Evolutionary conservation across 2,113 vertebrate genomes (phyloP), one percentile per base, ranked within the genome.

Genomic region (Ceyx melanurus): DNA sequence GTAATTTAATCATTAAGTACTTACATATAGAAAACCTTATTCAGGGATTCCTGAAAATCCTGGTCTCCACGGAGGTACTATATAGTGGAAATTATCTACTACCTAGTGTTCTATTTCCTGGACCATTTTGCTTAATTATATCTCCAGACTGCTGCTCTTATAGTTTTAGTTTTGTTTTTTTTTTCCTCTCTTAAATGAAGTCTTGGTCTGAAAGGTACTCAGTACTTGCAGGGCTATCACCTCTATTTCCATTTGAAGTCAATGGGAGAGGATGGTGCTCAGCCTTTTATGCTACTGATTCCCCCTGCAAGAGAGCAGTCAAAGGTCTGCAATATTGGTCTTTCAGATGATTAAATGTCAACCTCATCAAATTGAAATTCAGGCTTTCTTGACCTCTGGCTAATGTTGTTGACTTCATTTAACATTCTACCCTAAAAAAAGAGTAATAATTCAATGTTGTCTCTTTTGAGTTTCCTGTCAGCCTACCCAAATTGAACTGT

Each of bases 211-310:
- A 75, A 90, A 82, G 19, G 22, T 88, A 23, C 31, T 79, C 50
- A 45, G 23, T 45, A 82, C 6, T 79, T 78, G 43, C 84, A 50
- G 28, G 68, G 58, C 54, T 75, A 42, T 58, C 56, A 68, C 50
- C 81, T 78, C 45, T 65, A 57, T 75, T 92, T 86, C 58, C 50
- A 56, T 79, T 73, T 92, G 45, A 89, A 95, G 86, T 86, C 74
- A 79, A 51, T 26, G 54, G 54, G 45, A 89, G 88, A 87, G 33
- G 61, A 76, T 75, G 53, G 37, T 76, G 22, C 9, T 89, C 50
- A 72, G 42, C 6, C 29, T 83, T 71, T 80, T 61, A 19, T 1
- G 4, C 17, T 88, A 61, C 82, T 78, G 35, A 84, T 54, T 83
- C 42, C 62, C 57, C 35, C 45, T 74, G 50, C 9, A 8, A 94